Percentiles rank a stretch among this genome's conserved stretches.
Conservation (phyloP, 2,888 invertebrate species). For the Melangyna quadrimaculata region DNA sequence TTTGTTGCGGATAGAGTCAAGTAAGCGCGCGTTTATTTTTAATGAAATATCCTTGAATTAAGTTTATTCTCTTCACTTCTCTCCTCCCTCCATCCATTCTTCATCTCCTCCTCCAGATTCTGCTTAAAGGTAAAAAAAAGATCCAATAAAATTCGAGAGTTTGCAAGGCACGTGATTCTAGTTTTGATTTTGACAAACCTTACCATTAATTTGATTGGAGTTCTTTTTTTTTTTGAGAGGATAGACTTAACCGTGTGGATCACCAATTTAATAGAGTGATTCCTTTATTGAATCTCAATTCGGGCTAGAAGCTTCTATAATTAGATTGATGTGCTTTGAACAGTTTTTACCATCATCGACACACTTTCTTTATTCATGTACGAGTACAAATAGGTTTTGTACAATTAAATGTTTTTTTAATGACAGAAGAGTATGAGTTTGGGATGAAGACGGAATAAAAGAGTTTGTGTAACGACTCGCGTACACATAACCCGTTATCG, state of each 20-base stretch:
- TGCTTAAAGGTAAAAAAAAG: slow-evolving; percentile 6
- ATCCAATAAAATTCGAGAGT: slow-evolving; percentile 39
- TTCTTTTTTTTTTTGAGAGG: background rate
- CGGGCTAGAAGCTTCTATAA: background rate
- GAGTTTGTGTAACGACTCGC: background rate
- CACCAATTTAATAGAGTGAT: slow-evolving; percentile 25
- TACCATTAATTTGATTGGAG: slow-evolving; percentile 52
- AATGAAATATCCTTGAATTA: slow-evolving; percentile 54
- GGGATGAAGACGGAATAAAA: background rate
- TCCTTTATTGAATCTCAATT: background rate
- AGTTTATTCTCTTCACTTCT: background rate
- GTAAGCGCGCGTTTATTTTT: slow-evolving; percentile 32
- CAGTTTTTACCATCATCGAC: background rate
- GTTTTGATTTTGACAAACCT: slow-evolving; percentile 46
- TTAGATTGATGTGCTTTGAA: slow-evolving; percentile 14
- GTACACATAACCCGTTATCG: too few relatives aligned
- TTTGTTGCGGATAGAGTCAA: slow-evolving; percentile 29
- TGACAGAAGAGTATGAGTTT: background rate
- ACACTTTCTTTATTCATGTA: background rate
- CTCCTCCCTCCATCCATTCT: background rate
- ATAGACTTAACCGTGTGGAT: background rate
- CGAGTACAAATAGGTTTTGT: background rate
- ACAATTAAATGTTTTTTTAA: background rate
- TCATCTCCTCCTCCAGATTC: background rate
- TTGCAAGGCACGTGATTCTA: slow-evolving; percentile 14